These are phyloP conservation scores for Albula goreensis DNA, from an alignment of 2,113 vertebrate species.

Conservation along the genomic window DNA sequence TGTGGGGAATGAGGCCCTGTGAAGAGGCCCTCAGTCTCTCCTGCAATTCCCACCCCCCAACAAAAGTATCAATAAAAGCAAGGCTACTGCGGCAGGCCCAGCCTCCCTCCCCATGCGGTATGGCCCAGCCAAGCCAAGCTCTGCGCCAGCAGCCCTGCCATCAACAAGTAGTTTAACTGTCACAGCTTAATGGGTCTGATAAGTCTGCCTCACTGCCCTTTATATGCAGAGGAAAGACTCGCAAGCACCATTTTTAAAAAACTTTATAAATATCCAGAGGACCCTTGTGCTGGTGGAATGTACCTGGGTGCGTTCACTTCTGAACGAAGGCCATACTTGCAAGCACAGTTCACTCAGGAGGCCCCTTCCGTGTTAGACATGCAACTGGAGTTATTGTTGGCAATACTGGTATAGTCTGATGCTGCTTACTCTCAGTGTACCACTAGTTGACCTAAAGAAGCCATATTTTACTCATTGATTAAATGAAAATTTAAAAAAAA, in stretches of 20 bases:
- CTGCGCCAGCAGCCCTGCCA: neutral
- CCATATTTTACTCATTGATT: no score
- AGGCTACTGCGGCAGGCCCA: neutral
- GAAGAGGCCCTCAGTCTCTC: constrained; percentile 4
- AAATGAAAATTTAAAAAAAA: no score
- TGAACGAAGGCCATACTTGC: neutral
- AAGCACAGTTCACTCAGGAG: no score
- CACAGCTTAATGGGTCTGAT: neutral
- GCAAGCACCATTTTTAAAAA: no score
- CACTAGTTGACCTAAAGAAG: no score
- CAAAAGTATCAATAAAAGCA: constrained; percentile 21
- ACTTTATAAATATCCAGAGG: constrained; percentile 11
- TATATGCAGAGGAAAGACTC: neutral
- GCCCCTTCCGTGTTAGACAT: no score
- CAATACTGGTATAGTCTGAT: no score
- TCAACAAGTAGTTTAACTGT: neutral
- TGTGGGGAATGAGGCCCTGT: constrained; percentile 32
- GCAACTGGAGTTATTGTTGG: no score
- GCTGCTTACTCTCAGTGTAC: no score
- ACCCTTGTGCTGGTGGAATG: neutral
- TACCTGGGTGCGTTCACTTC: neutral
- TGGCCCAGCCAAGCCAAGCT: neutral
- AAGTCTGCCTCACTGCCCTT: neutral
- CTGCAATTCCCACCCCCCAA: neutral
- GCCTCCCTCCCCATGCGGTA: no score